Base-by-base conservation (phyloP, 2,113 vertebrate genomes). In the Psettodes erumei region DNA sequence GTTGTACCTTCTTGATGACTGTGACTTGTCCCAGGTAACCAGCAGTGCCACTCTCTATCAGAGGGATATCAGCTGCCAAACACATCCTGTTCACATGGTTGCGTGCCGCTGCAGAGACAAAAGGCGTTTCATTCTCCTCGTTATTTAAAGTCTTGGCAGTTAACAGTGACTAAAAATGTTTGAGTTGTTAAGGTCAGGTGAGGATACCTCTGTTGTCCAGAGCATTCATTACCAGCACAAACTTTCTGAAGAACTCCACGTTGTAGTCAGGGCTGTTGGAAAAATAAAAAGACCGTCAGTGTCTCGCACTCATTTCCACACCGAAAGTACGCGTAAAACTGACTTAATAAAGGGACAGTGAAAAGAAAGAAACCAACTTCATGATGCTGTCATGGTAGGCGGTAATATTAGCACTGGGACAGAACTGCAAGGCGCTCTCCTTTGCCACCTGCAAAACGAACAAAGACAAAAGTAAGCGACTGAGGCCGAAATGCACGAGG, bases 71-170 rank as follows among this genome's bases (percentile, higher is more conserved):
- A 50, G 98, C 98, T 30, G 98, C 97, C 91, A 99, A 92, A 83
- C 98, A 99, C 98, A 99, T 99, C 84, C 98, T 94, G 93, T 99
- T 99, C 68, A 99, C 98, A 0, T 99, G 98, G 91, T 99, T 99
- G 59, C 98, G 95, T 5, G 98, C 98, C 82, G 95, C 98, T 99
- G 76, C 1, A 86, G 80, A 42, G 78, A 30, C 6, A 37, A 45
- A 48, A n/a, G 6, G 0, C 0, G 1, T 62, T n/a, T 61, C 13
- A 64, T 37, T 43, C 42, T 3, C 8, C 2, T 45, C 10, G 19
- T 19, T 12, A 28, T 38, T 45, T 21, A 56, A 38, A 11, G 7
- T 6, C 12, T 21, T 50, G 0, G 6, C 10, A 12, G 11, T 33
- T 21, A 21, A 2, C 18, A 28, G 6, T 1, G 11, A 56, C 5